Evolutionary conservation across 2,113 vertebrate genomes (phyloP), one percentile per base, ranked within the genome.

Genomic region (Brachypteracias leptosomus): DNA sequence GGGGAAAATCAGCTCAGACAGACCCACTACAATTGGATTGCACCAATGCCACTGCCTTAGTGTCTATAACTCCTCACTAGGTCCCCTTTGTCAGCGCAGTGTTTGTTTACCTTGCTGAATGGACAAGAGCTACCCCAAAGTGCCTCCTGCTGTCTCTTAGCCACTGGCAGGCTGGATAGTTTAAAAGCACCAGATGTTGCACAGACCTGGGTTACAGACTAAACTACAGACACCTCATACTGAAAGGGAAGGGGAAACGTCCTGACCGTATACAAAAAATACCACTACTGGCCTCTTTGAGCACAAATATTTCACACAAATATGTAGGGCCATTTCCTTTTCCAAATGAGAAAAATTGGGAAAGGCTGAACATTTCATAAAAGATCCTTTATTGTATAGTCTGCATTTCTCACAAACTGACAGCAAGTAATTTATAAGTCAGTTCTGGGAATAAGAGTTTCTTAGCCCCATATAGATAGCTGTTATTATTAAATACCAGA

Each of bases 251-350:
- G 36, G 29, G 54, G 33, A 78, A 80, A 42, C 22, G 73, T 66
- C 71, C 40, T 70, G n/a, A 54, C 44, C 1, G 0, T 26, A 28
- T 59, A 16, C 11, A 21, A n/a, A 16, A 38, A 87, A 82, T 55
- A 36, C 75, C 21, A 40, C 74, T 76, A 13, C 40, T 1, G 40
- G 26, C 46, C 51, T 21, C 5, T 2, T 42, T 16, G 59, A 94
- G 46, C 58, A 80, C 74, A 93, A 90, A 87, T 92, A 93, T 91
- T 88, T 89, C 93, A 88, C 42, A 89, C 47, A 95, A 91, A 81
- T 91, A 90, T 92, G 84, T 92, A 68, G 40, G 73, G 38, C 87
- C 52, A 87, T 89, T 95, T 96, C 95, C 94, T 96, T 89, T 91
- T 73, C 78, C 73, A 89, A 94, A 55, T 80, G 59, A 92, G 83